Evolutionary conservation across 2,888 invertebrate species (phyloP).

Genomic region (Antheraea yamamai): DNA sequence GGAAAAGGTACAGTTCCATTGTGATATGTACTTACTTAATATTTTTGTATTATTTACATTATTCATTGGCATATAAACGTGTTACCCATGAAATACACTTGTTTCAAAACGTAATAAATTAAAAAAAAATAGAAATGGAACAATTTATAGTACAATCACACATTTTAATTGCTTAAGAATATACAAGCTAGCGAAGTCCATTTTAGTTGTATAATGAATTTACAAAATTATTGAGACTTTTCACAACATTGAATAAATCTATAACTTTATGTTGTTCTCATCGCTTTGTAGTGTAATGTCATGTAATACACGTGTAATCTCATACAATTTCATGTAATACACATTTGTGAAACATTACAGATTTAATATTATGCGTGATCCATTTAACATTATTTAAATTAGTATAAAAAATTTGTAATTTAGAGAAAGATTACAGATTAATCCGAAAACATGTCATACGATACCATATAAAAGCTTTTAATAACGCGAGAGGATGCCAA

Average conservation of each 20-base stretch:
- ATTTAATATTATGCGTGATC: no score
- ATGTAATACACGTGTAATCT: no score
- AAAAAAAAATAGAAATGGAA: no score
- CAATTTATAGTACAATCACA: neutral
- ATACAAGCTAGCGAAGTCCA: neutral
- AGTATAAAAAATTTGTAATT: no score
- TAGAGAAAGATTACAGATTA: no score
- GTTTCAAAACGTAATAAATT: no score
- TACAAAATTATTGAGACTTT: neutral
- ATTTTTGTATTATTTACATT: neutral
- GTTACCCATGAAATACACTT: neutral
- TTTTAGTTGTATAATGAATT: no score
- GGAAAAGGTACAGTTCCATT: neutral
- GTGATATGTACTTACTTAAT: neutral
- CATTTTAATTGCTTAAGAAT: neutral
- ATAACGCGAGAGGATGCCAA: neutral
- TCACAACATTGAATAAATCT: neutral
- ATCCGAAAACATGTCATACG: no score
- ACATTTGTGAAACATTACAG: no score
- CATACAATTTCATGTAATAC: no score
- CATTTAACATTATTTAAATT: no score
- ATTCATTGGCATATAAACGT: neutral
- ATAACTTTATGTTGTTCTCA: neutral
- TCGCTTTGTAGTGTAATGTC: neutral
- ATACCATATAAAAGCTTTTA: neutral